These are phyloP conservation scores for Megalops cyprinoides DNA, from an alignment of 2,797 vertebrate genomes.

Conservation along the genomic window DNA sequence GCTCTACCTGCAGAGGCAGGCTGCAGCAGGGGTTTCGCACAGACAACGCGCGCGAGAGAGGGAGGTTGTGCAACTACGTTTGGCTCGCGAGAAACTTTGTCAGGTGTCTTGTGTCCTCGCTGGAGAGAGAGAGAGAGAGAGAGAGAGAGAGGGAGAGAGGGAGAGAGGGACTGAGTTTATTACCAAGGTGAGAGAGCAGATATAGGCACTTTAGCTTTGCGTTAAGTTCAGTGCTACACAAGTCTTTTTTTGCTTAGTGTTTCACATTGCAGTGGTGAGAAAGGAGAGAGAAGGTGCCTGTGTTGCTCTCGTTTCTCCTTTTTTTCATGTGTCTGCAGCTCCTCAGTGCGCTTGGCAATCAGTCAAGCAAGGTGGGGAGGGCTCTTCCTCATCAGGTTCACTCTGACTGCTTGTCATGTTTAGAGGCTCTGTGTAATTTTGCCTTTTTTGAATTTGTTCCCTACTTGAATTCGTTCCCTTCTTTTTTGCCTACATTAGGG, in stretches of 20 bases:
- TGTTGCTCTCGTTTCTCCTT: conserved; percentile 8
- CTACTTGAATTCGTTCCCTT: conserved; percentile 17
- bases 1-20: background rate
- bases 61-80: conserved; percentile 31
- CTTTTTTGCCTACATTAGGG: conserved; percentile 33
- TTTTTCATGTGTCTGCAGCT: conserved; percentile 54
- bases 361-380: conserved; percentile 51
- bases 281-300: conserved; percentile 7
- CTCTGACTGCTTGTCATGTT: conserved; percentile 32
- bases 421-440: conserved; percentile 23
- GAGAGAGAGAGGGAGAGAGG: no score
- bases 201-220: conserved; percentile 31
- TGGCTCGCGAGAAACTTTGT: conserved; percentile 51
- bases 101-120: conserved; percentile 51
- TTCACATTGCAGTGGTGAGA: conserved; percentile 16
- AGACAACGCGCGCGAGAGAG: conserved; percentile 11
- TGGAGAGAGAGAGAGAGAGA: conserved; percentile 24
- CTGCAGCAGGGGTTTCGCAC: conserved; percentile 6
- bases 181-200: background rate
- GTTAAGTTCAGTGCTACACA: no score
- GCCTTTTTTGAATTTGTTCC: conserved; percentile 30
- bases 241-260: conserved; percentile 42
- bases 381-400: conserved; percentile 51
- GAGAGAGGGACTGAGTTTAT: conserved; percentile 23
- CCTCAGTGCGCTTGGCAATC: conserved; percentile 53